phyloP scores from a whole-genome alignment of 2,888 invertebrate species.

The Diachrysia chrysitis region DNA sequence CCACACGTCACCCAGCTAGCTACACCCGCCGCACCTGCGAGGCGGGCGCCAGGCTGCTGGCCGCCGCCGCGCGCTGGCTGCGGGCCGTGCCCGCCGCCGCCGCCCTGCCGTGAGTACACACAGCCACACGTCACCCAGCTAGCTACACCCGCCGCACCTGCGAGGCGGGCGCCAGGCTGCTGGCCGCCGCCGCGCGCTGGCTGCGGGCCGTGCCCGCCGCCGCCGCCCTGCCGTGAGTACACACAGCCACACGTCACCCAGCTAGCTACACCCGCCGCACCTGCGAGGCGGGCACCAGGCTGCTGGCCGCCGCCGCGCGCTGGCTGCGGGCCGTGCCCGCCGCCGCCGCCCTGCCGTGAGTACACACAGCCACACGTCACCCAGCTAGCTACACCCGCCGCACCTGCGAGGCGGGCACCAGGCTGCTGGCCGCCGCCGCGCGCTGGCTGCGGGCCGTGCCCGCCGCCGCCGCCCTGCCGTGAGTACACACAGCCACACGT shows the following conservation, averaged over 20 bases:
- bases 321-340: slow-evolving; percentile 96
- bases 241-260: neutral
- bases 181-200: slow-evolving; percentile 97
- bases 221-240: slow-evolving; percentile 90
- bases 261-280: slow-evolving; percentile 91
- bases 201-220: slow-evolving; percentile 95
- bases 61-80: slow-evolving; percentile 97
- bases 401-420: slow-evolving; percentile 97
- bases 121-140: neutral
- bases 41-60: slow-evolving; percentile 96
- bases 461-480: slow-evolving; percentile 94
- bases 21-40: slow-evolving; percentile 96
- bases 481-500: slow-evolving; percentile 44
- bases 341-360: slow-evolving; percentile 92
- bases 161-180: slow-evolving; percentile 97
- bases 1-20: neutral
- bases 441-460: slow-evolving; percentile 96
- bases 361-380: neutral
- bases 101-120: slow-evolving; percentile 87
- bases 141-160: slow-evolving; percentile 93
- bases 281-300: slow-evolving; percentile 97
- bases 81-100: slow-evolving; percentile 95
- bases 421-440: slow-evolving; percentile 96
- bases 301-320: slow-evolving; percentile 96
- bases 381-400: slow-evolving; percentile 90